These are phyloP conservation scores for Platerodrilus igneus DNA, from an alignment of 2,888 invertebrate genomes.

Conservation along the genomic window DNA sequence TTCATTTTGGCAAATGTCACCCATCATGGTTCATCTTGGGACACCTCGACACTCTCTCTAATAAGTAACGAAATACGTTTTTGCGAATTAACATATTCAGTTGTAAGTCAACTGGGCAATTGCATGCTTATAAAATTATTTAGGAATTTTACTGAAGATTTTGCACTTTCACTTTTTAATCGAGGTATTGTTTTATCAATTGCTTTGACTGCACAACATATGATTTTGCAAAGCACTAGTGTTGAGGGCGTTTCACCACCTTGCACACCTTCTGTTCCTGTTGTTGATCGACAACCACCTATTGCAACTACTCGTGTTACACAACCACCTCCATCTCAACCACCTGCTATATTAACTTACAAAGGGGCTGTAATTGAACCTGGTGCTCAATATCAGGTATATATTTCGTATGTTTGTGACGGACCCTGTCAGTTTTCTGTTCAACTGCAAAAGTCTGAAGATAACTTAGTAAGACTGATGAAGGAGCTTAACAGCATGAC, in stretches of 20 bases:
- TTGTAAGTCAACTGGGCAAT: constrained; percentile 44
- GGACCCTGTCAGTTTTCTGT: constrained; percentile 75
- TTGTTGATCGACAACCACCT: constrained; percentile 45
- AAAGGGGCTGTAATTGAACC: constrained; percentile 53
- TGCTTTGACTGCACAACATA: constrained; percentile 49
- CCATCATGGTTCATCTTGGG: constrained; percentile 54
- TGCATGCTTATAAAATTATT: constrained; percentile 49
- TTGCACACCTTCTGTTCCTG: too few species aligned
- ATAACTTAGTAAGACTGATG: constrained; percentile 64
- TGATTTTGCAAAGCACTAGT: constrained; percentile 26
- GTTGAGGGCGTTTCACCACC: not conserved
- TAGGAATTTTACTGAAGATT: constrained; percentile 50
- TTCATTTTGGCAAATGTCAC: constrained; percentile 58
- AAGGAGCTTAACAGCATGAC: constrained; percentile 62
- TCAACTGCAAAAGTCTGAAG: constrained; percentile 60
- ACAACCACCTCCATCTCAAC: constrained; percentile 30
- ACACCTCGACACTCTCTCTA: constrained; percentile 45
- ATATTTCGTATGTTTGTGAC: constrained; percentile 73
- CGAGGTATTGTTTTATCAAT: constrained; percentile 48
- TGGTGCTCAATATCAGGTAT: constrained; percentile 61
- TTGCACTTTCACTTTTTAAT: constrained; percentile 48
- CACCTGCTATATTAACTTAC: constrained; percentile 51
- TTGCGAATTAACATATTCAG: constrained; percentile 46
- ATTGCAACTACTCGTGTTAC: not conserved
- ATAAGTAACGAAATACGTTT: constrained; percentile 47